phyloP scores from a whole-genome alignment of 2,113 vertebrate species.

The Cryptomyrus ogoouensis region DNA sequence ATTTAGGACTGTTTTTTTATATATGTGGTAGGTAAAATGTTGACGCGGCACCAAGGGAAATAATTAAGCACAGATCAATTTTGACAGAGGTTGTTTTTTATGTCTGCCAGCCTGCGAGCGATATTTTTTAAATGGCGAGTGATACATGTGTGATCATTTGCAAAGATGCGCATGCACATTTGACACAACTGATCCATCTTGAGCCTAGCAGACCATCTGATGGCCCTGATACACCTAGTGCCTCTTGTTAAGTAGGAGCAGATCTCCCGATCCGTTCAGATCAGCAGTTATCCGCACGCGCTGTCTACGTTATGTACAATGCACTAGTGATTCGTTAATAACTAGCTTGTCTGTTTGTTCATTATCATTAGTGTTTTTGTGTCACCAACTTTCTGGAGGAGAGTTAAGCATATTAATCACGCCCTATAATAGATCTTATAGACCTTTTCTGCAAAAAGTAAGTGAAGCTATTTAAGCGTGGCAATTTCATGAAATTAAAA shows the following conservation, averaged over 20 bases:
- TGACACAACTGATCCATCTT: background rate
- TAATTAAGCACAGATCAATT: background rate
- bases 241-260: conserved; percentile 6
- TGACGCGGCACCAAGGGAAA: background rate
- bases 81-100: background rate
- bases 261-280: background rate
- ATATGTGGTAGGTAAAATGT: background rate
- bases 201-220: background rate
- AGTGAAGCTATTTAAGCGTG: background rate
- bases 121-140: background rate
- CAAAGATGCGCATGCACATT: background rate
- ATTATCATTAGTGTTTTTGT: background rate
- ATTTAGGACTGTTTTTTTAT: conserved; percentile 5
- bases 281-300: background rate
- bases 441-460: background rate
- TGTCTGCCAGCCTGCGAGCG: background rate
- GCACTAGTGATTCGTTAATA: background rate
- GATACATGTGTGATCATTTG: background rate
- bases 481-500: background rate
- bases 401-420: background rate
- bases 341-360: background rate
- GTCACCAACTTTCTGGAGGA: background rate
- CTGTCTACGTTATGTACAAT: background rate
- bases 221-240: background rate
- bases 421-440: background rate